Evolutionary conservation across 2,888 invertebrate species (phyloP).

Genomic region (Hyposoter dolosus): DNA sequence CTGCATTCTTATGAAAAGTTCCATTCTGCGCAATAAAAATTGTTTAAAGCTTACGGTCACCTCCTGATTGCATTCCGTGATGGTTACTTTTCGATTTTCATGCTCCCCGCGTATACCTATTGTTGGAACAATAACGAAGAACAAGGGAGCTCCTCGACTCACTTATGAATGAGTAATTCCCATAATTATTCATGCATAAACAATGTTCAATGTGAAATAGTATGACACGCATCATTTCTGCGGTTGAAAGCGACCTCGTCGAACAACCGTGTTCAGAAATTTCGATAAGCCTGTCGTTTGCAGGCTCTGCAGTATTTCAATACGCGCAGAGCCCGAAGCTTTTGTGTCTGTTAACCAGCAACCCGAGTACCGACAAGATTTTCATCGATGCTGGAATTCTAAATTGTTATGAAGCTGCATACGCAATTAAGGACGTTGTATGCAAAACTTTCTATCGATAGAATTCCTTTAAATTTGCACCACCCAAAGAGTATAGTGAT

Average conservation of each 20-base stretch:
- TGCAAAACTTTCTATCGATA: no score
- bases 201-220: conserved; percentile 1
- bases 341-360: neutral
- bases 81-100: no score
- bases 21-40: no score
- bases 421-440: neutral
- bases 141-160: neutral
- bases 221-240: conserved; percentile 19
- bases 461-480: no score
- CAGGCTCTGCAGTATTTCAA: neutral
- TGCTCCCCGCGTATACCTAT: neutral
- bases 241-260: conserved; percentile 18
- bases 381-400: conserved; percentile 4
- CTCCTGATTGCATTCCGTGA: no score
- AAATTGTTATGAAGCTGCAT: neutral
- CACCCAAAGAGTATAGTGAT: no score
- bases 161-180: neutral
- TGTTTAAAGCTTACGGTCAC: no score
- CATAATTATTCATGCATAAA: neutral
- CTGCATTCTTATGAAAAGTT: no score
- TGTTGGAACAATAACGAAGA: neutral
- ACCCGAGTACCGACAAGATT: neutral
- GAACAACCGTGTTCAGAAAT: conserved; percentile 29
- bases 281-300: conserved; percentile 37
- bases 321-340: neutral